These are phyloP conservation scores for Poeciliopsis occidentalis DNA, from an alignment of 2,113 vertebrate genomes.

Conservation along the genomic window DNA sequence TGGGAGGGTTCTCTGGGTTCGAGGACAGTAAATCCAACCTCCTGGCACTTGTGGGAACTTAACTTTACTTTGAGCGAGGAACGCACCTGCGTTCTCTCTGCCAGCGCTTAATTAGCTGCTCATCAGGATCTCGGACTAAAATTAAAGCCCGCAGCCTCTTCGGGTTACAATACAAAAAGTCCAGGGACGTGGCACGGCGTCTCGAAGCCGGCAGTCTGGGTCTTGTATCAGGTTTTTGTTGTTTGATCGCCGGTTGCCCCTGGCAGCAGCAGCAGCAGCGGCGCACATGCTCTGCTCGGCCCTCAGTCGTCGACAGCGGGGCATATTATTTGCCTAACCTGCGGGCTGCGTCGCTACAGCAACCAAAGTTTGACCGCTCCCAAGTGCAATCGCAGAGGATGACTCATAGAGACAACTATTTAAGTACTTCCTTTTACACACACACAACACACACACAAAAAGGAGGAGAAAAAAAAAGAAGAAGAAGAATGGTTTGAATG, in stretches of 20 bases:
- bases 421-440: neutral
- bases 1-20: slow-evolving; percentile 37
- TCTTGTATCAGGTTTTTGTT: slow-evolving; percentile 69
- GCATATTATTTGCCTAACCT: slow-evolving; percentile 72
- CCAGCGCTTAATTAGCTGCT: slow-evolving; percentile 22
- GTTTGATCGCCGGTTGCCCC: slow-evolving; percentile 70
- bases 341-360: slow-evolving; percentile 70
- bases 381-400: slow-evolving; percentile 59
- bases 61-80: neutral
- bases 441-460: neutral
- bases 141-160: slow-evolving; percentile 61
- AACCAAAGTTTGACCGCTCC: slow-evolving; percentile 76
- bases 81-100: slow-evolving; percentile 33
- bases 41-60: neutral
- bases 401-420: slow-evolving; percentile 73
- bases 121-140: slow-evolving; percentile 48
- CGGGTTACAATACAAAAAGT: slow-evolving; percentile 62
- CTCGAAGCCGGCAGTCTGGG: slow-evolving; percentile 47
- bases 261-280: slow-evolving; percentile 54
- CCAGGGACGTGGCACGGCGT: slow-evolving; percentile 33
- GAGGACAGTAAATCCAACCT: slow-evolving; percentile 5
- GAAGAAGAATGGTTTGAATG: neutral
- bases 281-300: slow-evolving; percentile 25
- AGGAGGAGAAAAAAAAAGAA: no score
- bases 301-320: slow-evolving; percentile 50